A percentile compares a stretch with the other conserved stretches of the same genome.
Evolutionary conservation across 2,888 invertebrate species (phyloP).

Genomic region (Sphaerophoria taeniata): DNA sequence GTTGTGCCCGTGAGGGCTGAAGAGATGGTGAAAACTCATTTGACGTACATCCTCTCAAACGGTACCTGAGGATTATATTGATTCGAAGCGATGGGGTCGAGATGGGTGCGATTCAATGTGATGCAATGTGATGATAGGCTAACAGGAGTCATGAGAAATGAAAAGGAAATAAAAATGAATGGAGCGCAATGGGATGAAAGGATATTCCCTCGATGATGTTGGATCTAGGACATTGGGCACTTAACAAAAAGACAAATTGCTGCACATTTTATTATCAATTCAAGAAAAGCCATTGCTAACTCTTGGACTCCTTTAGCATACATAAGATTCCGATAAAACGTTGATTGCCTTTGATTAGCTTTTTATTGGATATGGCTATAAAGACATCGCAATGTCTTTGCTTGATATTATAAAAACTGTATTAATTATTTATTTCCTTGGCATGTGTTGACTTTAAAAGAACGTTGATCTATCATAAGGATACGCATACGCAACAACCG

Average conservation of each 20-base stretch:
- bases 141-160: slow-evolving; percentile 31
- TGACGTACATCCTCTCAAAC: slow-evolving; percentile 46
- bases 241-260: slow-evolving; percentile 58
- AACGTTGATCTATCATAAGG: background rate
- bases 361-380: slow-evolving; percentile 47
- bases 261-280: slow-evolving; percentile 66
- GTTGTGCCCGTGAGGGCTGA: too few relatives aligned
- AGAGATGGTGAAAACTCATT: slow-evolving; percentile 49
- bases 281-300: background rate
- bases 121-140: slow-evolving; percentile 32
- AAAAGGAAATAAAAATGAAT: slow-evolving; percentile 59
- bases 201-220: slow-evolving; percentile 37
- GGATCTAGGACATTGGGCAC: slow-evolving; percentile 44
- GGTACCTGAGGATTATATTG: slow-evolving; percentile 70
- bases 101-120: slow-evolving; percentile 10
- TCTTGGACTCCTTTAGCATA: background rate
- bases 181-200: slow-evolving; percentile 28
- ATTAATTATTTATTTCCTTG: slow-evolving; percentile 1
- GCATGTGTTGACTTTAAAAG: background rate
- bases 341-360: slow-evolving; percentile 53
- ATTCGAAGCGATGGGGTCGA: slow-evolving; percentile 37
- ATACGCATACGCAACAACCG: too few relatives aligned
- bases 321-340: slow-evolving; percentile 14
- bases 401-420: slow-evolving; percentile 1
- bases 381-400: slow-evolving; percentile 28